phyloP scores from a whole-genome alignment of 2,113 vertebrate species.

The Myrmecobius fasciatus region DNA sequence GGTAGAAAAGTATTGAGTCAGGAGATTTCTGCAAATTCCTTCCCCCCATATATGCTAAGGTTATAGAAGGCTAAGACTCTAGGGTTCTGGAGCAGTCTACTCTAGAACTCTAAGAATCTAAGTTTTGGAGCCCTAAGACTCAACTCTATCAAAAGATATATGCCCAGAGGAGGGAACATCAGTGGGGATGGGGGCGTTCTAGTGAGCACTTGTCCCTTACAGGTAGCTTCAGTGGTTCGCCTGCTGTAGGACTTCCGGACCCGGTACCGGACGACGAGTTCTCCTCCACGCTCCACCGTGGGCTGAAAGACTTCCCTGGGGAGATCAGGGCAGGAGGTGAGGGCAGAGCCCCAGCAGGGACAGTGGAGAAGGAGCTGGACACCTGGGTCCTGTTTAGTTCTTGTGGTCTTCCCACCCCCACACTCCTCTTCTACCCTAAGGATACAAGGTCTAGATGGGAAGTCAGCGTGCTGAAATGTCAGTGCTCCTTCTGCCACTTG shows the following conservation, averaged over 20 bases:
- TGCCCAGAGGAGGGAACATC: background rate
- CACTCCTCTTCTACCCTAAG: background rate
- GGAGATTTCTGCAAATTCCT: background rate
- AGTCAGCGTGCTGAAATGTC: background rate
- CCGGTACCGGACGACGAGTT: constrained; percentile 92
- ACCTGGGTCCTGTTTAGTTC: background rate
- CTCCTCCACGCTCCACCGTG: constrained; percentile 90
- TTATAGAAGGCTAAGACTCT: background rate
- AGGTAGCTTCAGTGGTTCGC: constrained; percentile 90
- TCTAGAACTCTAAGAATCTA: background rate
- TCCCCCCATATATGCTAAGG: background rate
- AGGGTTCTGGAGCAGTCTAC: background rate
- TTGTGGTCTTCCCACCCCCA: background rate
- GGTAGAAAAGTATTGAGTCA: background rate
- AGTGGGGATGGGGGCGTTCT: background rate
- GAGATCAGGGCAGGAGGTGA: background rate
- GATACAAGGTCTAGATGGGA: background rate
- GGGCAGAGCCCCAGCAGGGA: background rate
- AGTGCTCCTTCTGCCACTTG: background rate
- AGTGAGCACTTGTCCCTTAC: constrained; percentile 82
- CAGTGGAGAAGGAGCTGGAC: background rate
- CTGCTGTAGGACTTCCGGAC: constrained; percentile 93
- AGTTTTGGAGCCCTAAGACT: background rate
- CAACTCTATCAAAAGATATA: no score
- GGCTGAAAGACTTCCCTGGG: constrained; percentile 92